Evolutionary conservation across 2,797 vertebrate genomes (phyloP).

Genomic region (Streptopelia turtur): DNA sequence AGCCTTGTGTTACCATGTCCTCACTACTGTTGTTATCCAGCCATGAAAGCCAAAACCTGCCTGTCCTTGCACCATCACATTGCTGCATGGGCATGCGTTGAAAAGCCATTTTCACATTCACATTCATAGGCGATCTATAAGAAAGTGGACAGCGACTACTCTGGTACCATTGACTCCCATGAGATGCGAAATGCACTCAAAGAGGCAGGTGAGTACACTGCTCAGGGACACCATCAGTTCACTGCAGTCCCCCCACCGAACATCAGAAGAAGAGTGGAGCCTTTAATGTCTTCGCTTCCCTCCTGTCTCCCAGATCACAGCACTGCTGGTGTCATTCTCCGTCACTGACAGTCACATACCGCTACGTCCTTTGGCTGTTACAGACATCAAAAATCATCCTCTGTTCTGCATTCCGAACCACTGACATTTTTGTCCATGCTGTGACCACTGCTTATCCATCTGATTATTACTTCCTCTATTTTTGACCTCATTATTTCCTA

Average conservation of each 20-base stretch:
- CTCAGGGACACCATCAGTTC: rapidly evolving
- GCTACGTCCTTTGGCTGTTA: not conserved
- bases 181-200: constrained; percentile 86
- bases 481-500: constrained; percentile 31
- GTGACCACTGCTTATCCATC: not conserved
- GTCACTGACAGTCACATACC: not conserved
- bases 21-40: not conserved
- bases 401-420: not conserved
- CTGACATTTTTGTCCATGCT: not conserved
- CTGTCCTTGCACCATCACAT: rapidly evolving
- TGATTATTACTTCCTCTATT: constrained; percentile 18
- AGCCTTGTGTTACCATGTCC: rapidly evolving
- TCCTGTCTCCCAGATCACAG: not conserved
- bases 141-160: constrained; percentile 80
- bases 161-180: constrained; percentile 84
- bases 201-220: constrained; percentile 80
- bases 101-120: not conserved
- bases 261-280: rapidly evolving
- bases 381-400: not conserved
- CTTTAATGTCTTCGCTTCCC: not conserved
- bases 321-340: not conserved
- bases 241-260: too few relatives aligned
- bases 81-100: rapidly evolving
- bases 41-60: not conserved
- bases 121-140: constrained; percentile 81